A percentile compares a stretch with the other conserved stretches of the same genome.
Evolutionary conservation across 2,888 invertebrate species (phyloP).

Genomic region (Acleris cristana): DNA sequence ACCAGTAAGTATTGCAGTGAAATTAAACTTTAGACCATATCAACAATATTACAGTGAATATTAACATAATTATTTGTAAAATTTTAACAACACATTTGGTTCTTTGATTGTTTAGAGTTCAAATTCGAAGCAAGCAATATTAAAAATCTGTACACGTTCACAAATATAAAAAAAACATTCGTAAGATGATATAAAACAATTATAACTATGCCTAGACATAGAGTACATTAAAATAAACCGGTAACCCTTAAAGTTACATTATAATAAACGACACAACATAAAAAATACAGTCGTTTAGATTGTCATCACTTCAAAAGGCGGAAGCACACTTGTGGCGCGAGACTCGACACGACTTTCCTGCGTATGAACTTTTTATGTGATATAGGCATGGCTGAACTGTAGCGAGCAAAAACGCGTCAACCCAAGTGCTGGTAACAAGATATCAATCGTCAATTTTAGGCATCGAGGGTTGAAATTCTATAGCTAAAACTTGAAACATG

Average conservation of each 20-base stretch:
- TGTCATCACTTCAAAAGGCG: constrained; percentile 27
- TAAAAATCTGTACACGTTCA: constrained; percentile 27
- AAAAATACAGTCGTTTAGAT: constrained; percentile 33
- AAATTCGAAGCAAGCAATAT: constrained; percentile 29
- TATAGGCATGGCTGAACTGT: no score
- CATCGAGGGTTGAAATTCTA: no score
- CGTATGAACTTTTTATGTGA: neutral
- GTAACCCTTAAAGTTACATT: constrained; percentile 24
- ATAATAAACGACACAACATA: constrained; percentile 29
- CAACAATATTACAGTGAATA: constrained; percentile 51
- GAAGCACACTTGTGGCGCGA: neutral
- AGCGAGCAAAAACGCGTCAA: no score
- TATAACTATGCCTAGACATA: constrained; percentile 23
- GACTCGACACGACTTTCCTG: neutral
- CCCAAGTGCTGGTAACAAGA: no score
- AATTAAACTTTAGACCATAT: constrained; percentile 61
- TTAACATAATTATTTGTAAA: constrained; percentile 31
- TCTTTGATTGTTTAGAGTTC: constrained; percentile 35
- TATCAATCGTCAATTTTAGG: no score
- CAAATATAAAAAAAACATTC: constrained; percentile 18
- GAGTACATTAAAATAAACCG: constrained; percentile 10
- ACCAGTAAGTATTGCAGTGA: constrained; percentile 46
- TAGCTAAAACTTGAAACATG: no score
- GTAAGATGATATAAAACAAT: constrained; percentile 16
- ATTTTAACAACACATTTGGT: constrained; percentile 35